Conservation (phyloP, 2,113 vertebrate species). For the Caranx melampygus region DNA sequence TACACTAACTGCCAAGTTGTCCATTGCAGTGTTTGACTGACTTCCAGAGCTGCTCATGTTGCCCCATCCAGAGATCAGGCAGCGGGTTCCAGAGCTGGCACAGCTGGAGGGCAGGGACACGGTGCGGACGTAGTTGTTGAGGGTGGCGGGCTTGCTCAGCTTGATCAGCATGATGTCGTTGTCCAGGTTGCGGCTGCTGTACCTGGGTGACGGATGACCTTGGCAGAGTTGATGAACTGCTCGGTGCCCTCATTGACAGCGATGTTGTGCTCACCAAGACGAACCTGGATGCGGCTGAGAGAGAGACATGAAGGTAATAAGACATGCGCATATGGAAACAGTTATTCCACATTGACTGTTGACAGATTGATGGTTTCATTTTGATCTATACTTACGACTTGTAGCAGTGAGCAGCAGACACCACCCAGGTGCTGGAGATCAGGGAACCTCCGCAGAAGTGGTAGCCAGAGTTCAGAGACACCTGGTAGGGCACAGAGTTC, state of each 20-base stretch:
- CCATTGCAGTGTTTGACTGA: slow-evolving; percentile 57
- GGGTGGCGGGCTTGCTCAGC: slow-evolving; percentile 65
- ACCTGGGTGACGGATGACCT: slow-evolving; percentile 80
- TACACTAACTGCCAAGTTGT: not conserved
- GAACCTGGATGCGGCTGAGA: slow-evolving; percentile 77
- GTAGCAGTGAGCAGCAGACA: slow-evolving; percentile 91
- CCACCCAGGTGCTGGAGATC: slow-evolving; percentile 86
- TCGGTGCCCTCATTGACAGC: slow-evolving; percentile 78
- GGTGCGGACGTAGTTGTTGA: slow-evolving; percentile 81
- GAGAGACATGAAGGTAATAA: slow-evolving; percentile 6
- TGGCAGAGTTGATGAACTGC: slow-evolving; percentile 79
- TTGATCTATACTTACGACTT: slow-evolving; percentile 76
- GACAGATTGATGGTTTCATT: not conserved
- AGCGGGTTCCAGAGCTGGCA: slow-evolving; percentile 80
- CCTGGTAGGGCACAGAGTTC: slow-evolving; percentile 83
- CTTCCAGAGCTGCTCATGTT: slow-evolving; percentile 84
- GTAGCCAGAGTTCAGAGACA: slow-evolving; percentile 85
- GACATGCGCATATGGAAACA: not conserved
- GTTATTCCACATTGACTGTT: not conserved
- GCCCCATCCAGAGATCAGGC: slow-evolving; percentile 92
- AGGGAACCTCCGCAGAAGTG: slow-evolving; percentile 85
- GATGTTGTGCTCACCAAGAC: slow-evolving; percentile 87
- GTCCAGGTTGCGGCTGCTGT: slow-evolving; percentile 80
- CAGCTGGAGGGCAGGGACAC: slow-evolving; percentile 84
- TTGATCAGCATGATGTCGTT: slow-evolving; percentile 93